Percentiles rank a stretch among this genome's conserved stretches.
Evolutionary conservation across 1,140 invertebrate genomes (phyloP).

Genomic region (Drosophila albomicans): DNA sequence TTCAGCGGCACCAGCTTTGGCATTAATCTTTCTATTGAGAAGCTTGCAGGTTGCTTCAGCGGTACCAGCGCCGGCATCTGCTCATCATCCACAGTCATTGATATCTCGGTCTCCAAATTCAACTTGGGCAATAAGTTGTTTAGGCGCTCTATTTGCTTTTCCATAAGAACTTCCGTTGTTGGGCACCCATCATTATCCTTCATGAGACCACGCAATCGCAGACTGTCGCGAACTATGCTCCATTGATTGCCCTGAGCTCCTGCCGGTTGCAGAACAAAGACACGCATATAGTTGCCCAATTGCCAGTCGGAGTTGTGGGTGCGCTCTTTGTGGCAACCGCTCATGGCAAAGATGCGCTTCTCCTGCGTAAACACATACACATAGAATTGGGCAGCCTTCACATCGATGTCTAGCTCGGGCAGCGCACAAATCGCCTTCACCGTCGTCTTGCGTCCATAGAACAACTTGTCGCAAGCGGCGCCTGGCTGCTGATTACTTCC

Average conservation of each 20-base stretch:
- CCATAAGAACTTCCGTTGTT: not conserved
- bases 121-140: constrained; percentile 26
- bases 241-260: constrained; percentile 3
- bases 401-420: constrained; percentile 12
- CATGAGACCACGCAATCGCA: not conserved
- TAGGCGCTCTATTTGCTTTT: constrained; percentile 20
- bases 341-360: constrained; percentile 25
- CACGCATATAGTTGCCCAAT: constrained; percentile 22
- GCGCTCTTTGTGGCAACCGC: constrained; percentile 21
- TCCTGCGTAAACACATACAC: not conserved
- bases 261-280: constrained; percentile 25
- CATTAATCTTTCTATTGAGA: too few species aligned
- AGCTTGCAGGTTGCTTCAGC: too few species aligned
- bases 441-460: constrained; percentile 4
- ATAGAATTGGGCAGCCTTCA: not conserved
- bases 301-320: not conserved
- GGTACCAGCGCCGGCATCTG: constrained; percentile 24
- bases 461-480: constrained; percentile 15
- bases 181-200: not conserved
- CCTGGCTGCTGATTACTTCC: not conserved
- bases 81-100: not conserved
- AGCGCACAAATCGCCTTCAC: constrained; percentile 31
- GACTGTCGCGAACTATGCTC: constrained; percentile 45
- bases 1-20: too few species aligned
- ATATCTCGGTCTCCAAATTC: not conserved